Evolutionary conservation across 23 tunicate genomes (phyloP).

Genomic region (Oikopleura albicans): DNA sequence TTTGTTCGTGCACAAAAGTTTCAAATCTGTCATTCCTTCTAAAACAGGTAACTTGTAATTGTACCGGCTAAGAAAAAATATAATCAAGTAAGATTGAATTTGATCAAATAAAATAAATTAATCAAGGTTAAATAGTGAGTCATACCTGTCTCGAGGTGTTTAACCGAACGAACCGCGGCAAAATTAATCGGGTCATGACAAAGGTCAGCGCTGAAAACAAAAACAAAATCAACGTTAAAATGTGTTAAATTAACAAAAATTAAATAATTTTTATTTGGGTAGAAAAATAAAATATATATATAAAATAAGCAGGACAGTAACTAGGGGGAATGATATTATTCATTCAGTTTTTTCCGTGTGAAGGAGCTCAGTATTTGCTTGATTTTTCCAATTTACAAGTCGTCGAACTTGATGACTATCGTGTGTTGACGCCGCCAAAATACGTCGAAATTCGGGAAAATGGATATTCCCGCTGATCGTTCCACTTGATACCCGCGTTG

Average conservation of each 20-base stretch:
- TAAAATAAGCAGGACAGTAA: too few species aligned
- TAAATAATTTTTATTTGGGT: too few species aligned
- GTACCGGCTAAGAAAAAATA: neutral
- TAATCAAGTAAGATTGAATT: neutral
- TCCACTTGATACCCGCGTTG: constrained; percentile 1
- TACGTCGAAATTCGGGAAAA: neutral
- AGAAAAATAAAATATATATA: too few species aligned
- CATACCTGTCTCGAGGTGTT: neutral
- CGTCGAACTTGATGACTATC: neutral
- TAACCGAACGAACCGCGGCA: neutral
- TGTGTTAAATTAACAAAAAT: too few species aligned
- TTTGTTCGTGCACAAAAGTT: too few species aligned
- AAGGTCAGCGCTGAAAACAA: neutral
- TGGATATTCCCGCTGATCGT: neutral
- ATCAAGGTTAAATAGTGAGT: too few species aligned
- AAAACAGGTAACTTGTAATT: too few species aligned
- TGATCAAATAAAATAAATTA: too few species aligned
- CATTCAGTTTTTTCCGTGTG: neutral
- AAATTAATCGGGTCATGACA: neutral
- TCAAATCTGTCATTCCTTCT: too few species aligned
- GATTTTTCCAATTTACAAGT: neutral
- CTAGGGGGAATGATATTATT: too few species aligned
- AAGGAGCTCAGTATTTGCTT: neutral
- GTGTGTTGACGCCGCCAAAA: neutral
- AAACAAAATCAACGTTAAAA: neutral